Conservation (phyloP, 2,797 vertebrate species). For the Linurgus olivaceus region DNA sequence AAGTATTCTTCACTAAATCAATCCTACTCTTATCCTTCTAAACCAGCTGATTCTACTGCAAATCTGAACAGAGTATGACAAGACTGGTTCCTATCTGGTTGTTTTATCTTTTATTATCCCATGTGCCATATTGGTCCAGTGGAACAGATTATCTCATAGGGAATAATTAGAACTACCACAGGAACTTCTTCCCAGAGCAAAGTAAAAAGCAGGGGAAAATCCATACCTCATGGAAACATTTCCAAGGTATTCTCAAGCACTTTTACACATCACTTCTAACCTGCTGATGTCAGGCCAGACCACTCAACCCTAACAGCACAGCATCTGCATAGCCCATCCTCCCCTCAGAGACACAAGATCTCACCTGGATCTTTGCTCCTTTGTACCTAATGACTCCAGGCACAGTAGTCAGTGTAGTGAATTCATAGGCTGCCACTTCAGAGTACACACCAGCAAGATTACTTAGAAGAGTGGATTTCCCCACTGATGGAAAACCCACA, state of each 20-base stretch:
- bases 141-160: not conserved
- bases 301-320: not conserved
- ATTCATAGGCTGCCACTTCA: conserved; percentile 97
- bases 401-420: conserved; percentile 96
- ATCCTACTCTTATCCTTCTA: not conserved
- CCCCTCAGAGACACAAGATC: not conserved
- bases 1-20: not conserved
- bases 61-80: not conserved
- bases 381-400: conserved; percentile 98
- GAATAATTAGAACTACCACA: not conserved
- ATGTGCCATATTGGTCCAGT: fast-evolving
- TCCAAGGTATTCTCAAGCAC: not conserved
- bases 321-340: fast-evolving
- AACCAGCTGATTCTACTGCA: not conserved
- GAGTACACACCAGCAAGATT: conserved; percentile 98
- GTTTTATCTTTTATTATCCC: not conserved
- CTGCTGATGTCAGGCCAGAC: not conserved
- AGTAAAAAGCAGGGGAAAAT: not conserved
- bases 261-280: not conserved
- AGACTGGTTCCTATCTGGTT: not conserved
- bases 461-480: conserved; percentile 96
- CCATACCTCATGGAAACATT: not conserved
- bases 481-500: conserved; percentile 97
- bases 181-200: not conserved
- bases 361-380: conserved; percentile 98